A percentile compares a stretch with the other conserved stretches of the same genome.
These are phyloP conservation scores for Nesoenas mayeri DNA, from an alignment of 2,113 vertebrate genomes.

Conservation along the genomic window DNA sequence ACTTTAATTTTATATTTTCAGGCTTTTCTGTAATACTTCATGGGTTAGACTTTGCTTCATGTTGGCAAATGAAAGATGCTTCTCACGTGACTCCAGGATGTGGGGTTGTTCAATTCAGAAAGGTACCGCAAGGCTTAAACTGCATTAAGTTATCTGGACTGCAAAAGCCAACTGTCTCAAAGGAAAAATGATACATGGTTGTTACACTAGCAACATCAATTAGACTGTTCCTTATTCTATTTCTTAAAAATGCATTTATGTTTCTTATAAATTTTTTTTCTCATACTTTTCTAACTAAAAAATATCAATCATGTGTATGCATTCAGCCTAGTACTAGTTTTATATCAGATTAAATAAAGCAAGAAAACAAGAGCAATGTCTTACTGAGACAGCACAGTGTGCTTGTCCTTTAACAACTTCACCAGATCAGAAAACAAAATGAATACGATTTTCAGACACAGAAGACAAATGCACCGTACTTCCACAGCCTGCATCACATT, in stretches of 20 bases:
- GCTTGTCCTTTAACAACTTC: neutral
- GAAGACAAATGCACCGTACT: neutral
- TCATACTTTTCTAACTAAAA: neutral
- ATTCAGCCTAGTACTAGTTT: neutral
- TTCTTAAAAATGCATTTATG: neutral
- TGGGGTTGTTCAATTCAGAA: neutral
- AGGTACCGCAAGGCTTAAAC: neutral
- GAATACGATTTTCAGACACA: rapidly evolving
- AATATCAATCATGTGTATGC: neutral
- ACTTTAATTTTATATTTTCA: neutral
- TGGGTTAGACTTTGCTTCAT: neutral
- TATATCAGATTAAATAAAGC: neutral
- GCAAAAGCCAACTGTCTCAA: neutral
- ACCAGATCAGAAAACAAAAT: neutral
- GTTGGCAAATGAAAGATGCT: neutral
- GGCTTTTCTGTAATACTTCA: neutral
- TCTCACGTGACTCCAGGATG: neutral
- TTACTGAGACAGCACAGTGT: neutral
- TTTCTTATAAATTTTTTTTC: neutral
- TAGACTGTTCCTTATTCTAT: neutral
- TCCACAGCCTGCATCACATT: neutral
- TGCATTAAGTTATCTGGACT: neutral
- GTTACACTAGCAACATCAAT: neutral
- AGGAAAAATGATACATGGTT: neutral
- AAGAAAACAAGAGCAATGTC: neutral